These are phyloP conservation scores for Argopecten irradians DNA, from an alignment of 1,140 invertebrate genomes.

Conservation along the genomic window DNA sequence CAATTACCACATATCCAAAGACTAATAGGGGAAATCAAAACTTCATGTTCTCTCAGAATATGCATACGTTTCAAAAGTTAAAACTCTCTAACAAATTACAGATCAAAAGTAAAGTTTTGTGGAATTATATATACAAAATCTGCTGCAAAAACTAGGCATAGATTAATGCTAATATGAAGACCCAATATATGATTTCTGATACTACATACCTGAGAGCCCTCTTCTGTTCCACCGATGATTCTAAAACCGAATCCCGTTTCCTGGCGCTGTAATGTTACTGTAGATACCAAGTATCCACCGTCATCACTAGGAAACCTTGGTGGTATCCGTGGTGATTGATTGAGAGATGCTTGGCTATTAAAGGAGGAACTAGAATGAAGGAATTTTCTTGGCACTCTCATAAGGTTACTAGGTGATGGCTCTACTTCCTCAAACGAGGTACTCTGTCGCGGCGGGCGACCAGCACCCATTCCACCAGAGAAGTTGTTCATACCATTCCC, in stretches of 20 bases:
- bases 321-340: constrained; percentile 53
- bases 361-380: constrained; percentile 57
- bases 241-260: constrained; percentile 96
- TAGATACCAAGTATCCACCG: constrained; percentile 79
- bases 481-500: constrained; percentile 47
- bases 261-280: constrained; percentile 87
- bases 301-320: constrained; percentile 49
- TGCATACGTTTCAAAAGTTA: too few species aligned
- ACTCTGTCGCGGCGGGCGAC: constrained; percentile 79
- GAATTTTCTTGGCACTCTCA: constrained; percentile 62
- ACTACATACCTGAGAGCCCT: constrained; percentile 89
- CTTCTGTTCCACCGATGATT: constrained; percentile 98
- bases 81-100: too few species aligned
- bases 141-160: too few species aligned
- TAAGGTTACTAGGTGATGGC: constrained; percentile 70
- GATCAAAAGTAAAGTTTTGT: too few species aligned
- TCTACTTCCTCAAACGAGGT: constrained; percentile 83
- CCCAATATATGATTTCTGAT: neutral
- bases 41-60: too few species aligned
- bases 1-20: too few species aligned
- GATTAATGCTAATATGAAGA: too few species aligned
- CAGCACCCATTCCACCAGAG: constrained; percentile 54
- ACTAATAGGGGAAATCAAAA: too few species aligned
- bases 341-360: constrained; percentile 38
- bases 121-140: too few species aligned